phyloP scores from a whole-genome alignment of 2,797 vertebrate species.

The Ceryle rudis region DNA sequence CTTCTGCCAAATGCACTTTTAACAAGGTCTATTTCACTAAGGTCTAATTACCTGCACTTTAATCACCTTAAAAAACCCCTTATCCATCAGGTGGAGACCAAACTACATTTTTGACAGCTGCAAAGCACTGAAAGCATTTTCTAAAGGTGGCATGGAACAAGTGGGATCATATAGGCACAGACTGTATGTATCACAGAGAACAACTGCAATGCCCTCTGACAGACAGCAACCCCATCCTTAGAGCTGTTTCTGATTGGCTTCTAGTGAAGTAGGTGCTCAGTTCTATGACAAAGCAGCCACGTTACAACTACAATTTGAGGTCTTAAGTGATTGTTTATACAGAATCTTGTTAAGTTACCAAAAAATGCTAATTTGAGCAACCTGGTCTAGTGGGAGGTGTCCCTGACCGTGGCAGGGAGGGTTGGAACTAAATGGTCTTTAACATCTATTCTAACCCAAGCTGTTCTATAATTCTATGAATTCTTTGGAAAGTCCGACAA shows the following conservation, averaged over 20 bases:
- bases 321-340: fast-evolving
- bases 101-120: not conserved
- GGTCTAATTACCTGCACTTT: not conserved
- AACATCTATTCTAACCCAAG: too few relatives aligned
- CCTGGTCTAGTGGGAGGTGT: too few relatives aligned
- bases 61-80: not conserved
- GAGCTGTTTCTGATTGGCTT: not conserved
- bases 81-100: not conserved
- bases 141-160: not conserved
- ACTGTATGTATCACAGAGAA: not conserved
- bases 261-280: not conserved
- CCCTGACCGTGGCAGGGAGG: too few relatives aligned
- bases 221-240: not conserved
- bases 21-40: not conserved
- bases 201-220: not conserved
- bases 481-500: not conserved
- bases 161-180: not conserved
- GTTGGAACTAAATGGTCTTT: too few relatives aligned
- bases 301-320: not conserved
- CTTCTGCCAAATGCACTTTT: not conserved
- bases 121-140: not conserved
- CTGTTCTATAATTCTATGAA: too few relatives aligned
- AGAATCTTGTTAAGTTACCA: not conserved
- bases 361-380: not conserved
- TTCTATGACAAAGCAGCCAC: not conserved